Percentiles rank a stretch among this genome's conserved stretches.
phyloP scores from a whole-genome alignment of 2,113 vertebrate species.

The Oceanites oceanicus region DNA sequence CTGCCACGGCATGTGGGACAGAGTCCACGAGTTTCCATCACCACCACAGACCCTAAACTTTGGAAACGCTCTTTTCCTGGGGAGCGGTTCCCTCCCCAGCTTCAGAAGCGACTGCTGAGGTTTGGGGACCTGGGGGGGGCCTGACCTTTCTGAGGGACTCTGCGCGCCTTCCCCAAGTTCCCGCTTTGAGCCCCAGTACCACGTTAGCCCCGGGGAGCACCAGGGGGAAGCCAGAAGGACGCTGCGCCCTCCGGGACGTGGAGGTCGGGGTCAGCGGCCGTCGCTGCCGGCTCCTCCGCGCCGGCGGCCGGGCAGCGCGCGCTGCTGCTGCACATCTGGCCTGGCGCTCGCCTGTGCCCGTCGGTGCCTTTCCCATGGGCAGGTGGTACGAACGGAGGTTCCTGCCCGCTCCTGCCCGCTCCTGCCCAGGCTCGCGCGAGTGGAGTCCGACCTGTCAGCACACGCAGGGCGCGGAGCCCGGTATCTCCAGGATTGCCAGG shows the following conservation, averaged over 20 bases:
- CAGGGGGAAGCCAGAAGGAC: not conserved
- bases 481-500: not conserved
- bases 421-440: not conserved
- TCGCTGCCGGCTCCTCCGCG: accelerated
- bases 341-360: accelerated
- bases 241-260: accelerated
- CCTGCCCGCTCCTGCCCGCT: not conserved
- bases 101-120: not conserved
- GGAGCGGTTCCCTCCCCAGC: not conserved
- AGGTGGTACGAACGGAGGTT: not conserved
- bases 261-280: not conserved
- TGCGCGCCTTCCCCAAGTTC: not conserved
- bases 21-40: accelerated
- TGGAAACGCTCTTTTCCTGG: accelerated
- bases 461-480: accelerated
- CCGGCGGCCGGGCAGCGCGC: accelerated
- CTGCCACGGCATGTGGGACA: accelerated
- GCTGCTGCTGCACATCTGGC: not conserved
- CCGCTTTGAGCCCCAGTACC: not conserved
- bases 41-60: not conserved
- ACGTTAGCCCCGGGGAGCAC: not conserved
- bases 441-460: not conserved
- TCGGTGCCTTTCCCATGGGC: not conserved
- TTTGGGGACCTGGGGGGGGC: not conserved
- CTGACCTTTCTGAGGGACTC: not conserved